Evolutionary conservation across 1,140 invertebrate species (phyloP), one percentile per base, ranked within the genome.

Genomic region (Lordiphosa collinella): DNA sequence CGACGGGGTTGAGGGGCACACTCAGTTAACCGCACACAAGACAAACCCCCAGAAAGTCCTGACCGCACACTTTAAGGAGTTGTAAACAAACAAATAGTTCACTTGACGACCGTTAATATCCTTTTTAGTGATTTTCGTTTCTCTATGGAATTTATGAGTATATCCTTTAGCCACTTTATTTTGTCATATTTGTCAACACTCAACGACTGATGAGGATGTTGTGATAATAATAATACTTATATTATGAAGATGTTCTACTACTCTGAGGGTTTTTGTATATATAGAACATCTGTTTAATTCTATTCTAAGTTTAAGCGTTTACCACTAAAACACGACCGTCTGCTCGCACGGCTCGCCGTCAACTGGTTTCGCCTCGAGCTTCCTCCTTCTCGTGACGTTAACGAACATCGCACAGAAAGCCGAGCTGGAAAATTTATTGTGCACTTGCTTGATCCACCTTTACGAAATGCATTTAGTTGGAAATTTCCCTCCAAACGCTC

Each of bases 271-370:
- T 55, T 40, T 52, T 49, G 51, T 18, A 14, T 10, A 7, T 18
- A 3, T 41, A 14, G 46, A 36, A 37, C 25, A 8, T 2, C 7
- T n/a, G 31, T 35, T 13, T 49, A 43, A 16, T 18, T 40, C 47
- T 12, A 4, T 14, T 54, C 3, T 55, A 16, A 11, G 49, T 31
- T 25, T 18, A 22, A 14, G 38, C 11, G 40, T 36, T 62, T 58
- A 55, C 66, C 58, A 84, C 64, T 65, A 51, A 55, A 74, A 87
- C 85, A 85, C 85, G 85, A 87, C 86, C 85, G 85, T 82, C 80
- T 82, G 75, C 80, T 82, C 54, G 75, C 59, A 86, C 78, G 66
- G 86, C 79, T 87, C 72, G 76, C 66, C 85, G 76, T 76, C 73
- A 87, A 87, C 86, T 87, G 71, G 69, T 82, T 60, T 74, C 71